These are phyloP conservation scores for Anisognathus igniventris DNA, from an alignment of 2,797 vertebrate genomes.

Conservation along the genomic window DNA sequence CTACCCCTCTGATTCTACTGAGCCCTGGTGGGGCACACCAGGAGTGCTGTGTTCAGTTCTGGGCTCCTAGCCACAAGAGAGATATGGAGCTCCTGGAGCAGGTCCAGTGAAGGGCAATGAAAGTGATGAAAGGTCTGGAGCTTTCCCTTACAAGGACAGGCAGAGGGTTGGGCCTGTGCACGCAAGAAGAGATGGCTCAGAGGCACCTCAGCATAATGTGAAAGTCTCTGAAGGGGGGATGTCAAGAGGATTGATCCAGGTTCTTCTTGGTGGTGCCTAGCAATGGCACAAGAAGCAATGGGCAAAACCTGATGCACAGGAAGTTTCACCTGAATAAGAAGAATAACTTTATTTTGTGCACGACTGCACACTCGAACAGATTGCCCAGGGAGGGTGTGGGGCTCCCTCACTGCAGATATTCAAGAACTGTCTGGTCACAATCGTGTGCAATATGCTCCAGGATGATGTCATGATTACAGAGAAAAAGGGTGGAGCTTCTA, in stretches of 20 bases:
- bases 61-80: background rate
- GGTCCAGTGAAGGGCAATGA: background rate
- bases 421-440: background rate
- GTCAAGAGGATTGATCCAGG: too few species aligned
- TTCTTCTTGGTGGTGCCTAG: background rate
- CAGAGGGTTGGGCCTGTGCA: background rate
- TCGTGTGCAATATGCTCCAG: background rate
- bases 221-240: background rate
- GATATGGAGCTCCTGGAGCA: background rate
- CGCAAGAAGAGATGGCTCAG: background rate
- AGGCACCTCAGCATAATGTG: background rate
- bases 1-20: background rate
- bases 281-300: background rate
- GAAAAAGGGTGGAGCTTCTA: background rate
- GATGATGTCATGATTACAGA: background rate
- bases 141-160: background rate
- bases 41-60: background rate
- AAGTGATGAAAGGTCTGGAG: background rate
- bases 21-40: too few species aligned
- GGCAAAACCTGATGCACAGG: background rate
- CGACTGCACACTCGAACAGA: rapidly evolving
- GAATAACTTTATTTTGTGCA: background rate
- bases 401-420: background rate
- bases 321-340: background rate
- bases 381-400: background rate